Conservation (phyloP, 2,888 invertebrate genomes). For the Oxycera nigricornis region DNA sequence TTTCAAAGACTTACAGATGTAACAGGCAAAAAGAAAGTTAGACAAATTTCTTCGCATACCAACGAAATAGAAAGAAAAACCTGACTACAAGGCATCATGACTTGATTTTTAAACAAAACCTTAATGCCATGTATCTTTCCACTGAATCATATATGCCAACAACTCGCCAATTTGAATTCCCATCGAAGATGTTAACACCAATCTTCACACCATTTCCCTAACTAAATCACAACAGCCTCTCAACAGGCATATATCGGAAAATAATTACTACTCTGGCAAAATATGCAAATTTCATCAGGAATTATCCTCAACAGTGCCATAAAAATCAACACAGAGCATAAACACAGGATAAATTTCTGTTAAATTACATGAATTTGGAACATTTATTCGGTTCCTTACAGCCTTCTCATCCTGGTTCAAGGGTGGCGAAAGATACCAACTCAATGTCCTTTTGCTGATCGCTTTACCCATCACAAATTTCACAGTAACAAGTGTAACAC, state of each 20-base stretch:
- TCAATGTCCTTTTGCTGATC: neutral
- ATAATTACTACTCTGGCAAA: constrained; percentile 50
- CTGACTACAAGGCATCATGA: too few relatives aligned
- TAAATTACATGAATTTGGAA: constrained; percentile 44
- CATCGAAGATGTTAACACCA: neutral
- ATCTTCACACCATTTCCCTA: neutral
- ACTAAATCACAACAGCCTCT: constrained; percentile 42
- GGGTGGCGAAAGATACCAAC: neutral
- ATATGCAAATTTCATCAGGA: constrained; percentile 45
- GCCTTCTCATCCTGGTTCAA: neutral
- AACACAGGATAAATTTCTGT: constrained; percentile 46
- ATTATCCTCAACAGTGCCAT: constrained; percentile 47
- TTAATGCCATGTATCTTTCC: too few relatives aligned
- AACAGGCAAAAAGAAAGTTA: too few relatives aligned
- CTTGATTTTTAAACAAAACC: too few relatives aligned
- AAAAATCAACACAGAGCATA: constrained; percentile 46
- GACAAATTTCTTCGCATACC: too few relatives aligned
- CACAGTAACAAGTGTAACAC: constrained; percentile 32
- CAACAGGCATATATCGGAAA: constrained; percentile 52
- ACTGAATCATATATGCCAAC: too few relatives aligned
- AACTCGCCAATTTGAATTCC: too few relatives aligned
- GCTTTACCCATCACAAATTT: constrained; percentile 11
- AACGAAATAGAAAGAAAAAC: too few relatives aligned
- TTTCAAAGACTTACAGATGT: too few relatives aligned
- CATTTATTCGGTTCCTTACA: constrained; percentile 4